phyloP scores from a whole-genome alignment of 2,113 vertebrate genomes.

The Rhinolophus sinicus region DNA sequence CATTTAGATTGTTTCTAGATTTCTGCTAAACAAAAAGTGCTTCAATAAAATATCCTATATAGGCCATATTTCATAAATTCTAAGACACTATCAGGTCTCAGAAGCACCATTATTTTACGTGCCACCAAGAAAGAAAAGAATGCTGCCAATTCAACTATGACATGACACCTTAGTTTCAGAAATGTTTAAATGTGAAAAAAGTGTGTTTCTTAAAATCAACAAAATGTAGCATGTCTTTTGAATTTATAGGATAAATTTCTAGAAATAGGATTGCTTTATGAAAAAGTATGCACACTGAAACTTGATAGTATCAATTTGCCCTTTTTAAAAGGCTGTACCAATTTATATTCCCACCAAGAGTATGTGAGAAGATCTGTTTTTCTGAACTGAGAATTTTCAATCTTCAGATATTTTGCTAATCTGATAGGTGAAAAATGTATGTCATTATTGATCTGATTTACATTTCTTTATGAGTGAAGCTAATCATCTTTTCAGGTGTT shows the following conservation, averaged over 20 bases:
- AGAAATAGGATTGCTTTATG: background rate
- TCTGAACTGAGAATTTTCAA: background rate
- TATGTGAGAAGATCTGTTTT: background rate
- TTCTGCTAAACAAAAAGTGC: background rate
- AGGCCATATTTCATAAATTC: background rate
- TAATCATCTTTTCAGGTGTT: background rate
- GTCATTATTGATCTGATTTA: background rate
- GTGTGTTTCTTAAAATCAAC: background rate
- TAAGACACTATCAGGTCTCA: background rate
- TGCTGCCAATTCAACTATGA: background rate
- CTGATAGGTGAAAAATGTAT: background rate
- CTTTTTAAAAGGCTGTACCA: background rate
- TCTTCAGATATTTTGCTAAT: background rate
- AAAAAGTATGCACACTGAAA: background rate
- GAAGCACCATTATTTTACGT: background rate
- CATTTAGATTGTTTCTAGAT: background rate
- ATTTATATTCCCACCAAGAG: background rate
- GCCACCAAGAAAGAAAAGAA: background rate
- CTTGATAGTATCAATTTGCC: background rate
- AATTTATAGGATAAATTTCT: background rate
- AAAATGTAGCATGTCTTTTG: background rate
- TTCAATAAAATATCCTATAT: background rate
- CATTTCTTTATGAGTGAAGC: background rate
- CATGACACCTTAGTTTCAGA: background rate
- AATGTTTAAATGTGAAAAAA: background rate